phyloP scores from a whole-genome alignment of 2,797 vertebrate species.

The Acanthiza pusilla region DNA sequence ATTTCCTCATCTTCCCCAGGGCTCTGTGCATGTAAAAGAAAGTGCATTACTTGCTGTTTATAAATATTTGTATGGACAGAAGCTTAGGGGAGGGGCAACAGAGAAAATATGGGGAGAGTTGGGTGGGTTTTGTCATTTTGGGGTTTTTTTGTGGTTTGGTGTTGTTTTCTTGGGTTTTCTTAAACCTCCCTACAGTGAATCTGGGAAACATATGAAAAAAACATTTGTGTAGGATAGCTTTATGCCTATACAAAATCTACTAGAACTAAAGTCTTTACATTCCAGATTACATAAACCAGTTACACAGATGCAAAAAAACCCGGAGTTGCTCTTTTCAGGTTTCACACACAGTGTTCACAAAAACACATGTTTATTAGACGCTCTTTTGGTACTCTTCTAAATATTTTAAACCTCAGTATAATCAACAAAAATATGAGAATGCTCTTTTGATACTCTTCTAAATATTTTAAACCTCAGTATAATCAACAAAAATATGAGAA shows the following conservation, averaged over 20 bases:
- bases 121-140: neutral
- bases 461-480: neutral
- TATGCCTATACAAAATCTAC: neutral
- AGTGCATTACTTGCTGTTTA: constrained; percentile 4
- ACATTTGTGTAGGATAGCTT: neutral
- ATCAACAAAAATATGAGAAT: neutral
- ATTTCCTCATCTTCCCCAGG: neutral
- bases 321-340: neutral
- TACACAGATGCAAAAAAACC: neutral
- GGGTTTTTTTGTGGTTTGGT: neutral
- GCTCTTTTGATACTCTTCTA: neutral
- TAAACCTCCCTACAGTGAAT: neutral
- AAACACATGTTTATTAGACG: neutral
- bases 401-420: neutral
- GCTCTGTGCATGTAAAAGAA: neutral
- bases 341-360: neutral
- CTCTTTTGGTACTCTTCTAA: neutral
- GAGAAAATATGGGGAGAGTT: neutral
- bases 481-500: neutral
- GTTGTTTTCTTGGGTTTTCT: accelerated
- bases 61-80: constrained; percentile 11
- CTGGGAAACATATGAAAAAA: neutral
- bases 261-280: neutral
- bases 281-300: neutral
- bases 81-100: neutral